Evolutionary conservation across 2,797 vertebrate species (phyloP).

Genomic region (Crenichthys baileyi): DNA sequence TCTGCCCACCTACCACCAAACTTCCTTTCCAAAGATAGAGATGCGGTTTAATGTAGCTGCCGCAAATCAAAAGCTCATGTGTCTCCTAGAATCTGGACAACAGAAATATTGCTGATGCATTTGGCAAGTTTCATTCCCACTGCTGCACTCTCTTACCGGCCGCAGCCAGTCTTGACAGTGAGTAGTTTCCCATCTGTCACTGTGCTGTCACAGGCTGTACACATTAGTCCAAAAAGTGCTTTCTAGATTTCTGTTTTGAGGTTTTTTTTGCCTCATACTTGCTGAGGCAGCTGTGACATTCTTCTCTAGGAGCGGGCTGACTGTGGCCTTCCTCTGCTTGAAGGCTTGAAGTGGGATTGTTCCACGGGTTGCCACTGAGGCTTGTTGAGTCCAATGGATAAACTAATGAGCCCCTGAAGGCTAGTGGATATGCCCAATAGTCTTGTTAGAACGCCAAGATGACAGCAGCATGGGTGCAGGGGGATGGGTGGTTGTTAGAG

Average conservation of each 20-base stretch:
- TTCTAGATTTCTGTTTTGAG: slow-evolving; percentile 34
- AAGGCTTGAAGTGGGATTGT: slow-evolving; percentile 58
- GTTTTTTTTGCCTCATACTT: slow-evolving; percentile 26
- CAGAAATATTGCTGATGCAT: slow-evolving; percentile 42
- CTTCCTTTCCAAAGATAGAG: slow-evolving; percentile 31
- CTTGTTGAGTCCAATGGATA: slow-evolving; percentile 54
- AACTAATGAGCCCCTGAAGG: slow-evolving; percentile 76
- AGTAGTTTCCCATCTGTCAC: slow-evolving; percentile 48
- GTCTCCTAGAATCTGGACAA: slow-evolving; percentile 44
- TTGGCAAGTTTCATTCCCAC: slow-evolving; percentile 39
- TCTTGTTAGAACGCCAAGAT: slow-evolving; percentile 57
- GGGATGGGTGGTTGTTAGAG: slow-evolving; percentile 24
- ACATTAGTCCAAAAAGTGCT: slow-evolving; percentile 19
- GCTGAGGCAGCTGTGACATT: slow-evolving; percentile 49
- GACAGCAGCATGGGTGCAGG: slow-evolving; percentile 23
- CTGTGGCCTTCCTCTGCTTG: slow-evolving; percentile 45
- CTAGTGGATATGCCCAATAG: slow-evolving; percentile 42
- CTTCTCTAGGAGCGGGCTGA: slow-evolving; percentile 50
- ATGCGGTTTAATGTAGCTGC: slow-evolving; percentile 28
- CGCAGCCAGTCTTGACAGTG: slow-evolving; percentile 24
- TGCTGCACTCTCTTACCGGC: slow-evolving; percentile 32
- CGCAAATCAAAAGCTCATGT: slow-evolving; percentile 22
- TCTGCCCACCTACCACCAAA: slow-evolving; percentile 25
- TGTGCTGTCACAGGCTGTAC: slow-evolving; percentile 40
- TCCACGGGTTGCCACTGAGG: slow-evolving; percentile 46